Evolutionary conservation across 2,797 vertebrate species (phyloP), one percentile per base, ranked within the genome.

Genomic region (Sorex maritimensis): DNA sequence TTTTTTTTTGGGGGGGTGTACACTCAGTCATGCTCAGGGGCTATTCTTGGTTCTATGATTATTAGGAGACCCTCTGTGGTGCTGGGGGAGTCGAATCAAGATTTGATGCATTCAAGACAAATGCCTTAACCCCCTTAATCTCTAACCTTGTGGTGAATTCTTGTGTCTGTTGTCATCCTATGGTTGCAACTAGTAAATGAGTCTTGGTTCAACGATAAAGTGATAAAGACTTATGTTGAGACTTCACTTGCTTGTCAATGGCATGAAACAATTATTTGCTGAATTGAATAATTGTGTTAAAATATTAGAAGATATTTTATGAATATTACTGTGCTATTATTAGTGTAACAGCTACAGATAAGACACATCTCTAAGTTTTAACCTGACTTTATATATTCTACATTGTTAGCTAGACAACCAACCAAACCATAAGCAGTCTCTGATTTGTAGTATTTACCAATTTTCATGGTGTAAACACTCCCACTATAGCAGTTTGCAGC

Each of bases 371-470:
- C 30, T 4, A 88, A 81, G 28, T 44, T 73, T 90, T 34, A 61
- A 87, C 71, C 52, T 84, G 13, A 68, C 41, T 68, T 86, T 61
- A 72, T 41, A 23, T 78, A 78, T 73, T 83, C 61, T 86, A 17
- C 38, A 72, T 75, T 6, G 17, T 1, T 75, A 28, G 88, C 26
- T 81, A 94, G 83, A 77, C 1, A 80, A 6, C 61, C 90, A 79
- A 77, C 38, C 86, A 73, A 95, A 77, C 30, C 75, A 14, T 65
- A 81, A 72, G 23, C 34, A 49, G 8, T 85, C 34, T 88, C 3
- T 72, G 65, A 74, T 58, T 34, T 81, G 46, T 68, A 88, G 46
- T 46, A 82, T n/a, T 88, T 92, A 19, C 38, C 19, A 44, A 21
- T 91, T 81, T 83, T 55, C 71, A 23, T 73, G 63, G 11, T 65